Evolutionary conservation across 2,797 vertebrate species (phyloP), one percentile per base, ranked within the genome.

Genomic region (Cuculus canorus): DNA sequence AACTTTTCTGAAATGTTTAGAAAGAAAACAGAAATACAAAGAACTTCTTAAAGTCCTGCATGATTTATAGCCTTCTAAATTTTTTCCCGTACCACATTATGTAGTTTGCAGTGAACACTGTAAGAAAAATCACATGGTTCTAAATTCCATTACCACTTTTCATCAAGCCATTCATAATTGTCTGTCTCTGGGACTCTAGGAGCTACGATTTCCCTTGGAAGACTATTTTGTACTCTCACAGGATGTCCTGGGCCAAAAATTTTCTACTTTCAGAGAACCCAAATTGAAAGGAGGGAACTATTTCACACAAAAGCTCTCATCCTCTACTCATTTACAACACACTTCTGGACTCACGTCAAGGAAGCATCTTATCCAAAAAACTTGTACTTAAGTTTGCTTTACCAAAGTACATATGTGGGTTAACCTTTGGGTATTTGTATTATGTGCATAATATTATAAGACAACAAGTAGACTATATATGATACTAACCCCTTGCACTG

Each of bases 51-150:
- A 96, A 91, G 48, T 76, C 63, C 65, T 88, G 76, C 81, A 84
- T 94, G 95, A 96, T 94, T 92, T 94, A 96, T 88, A 88, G 82
- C 88, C 76, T 89, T 91, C 82, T 86, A 76, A 69, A 68, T 91
- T 92, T 87, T 83, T 64, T 66, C 27, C 1, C 90, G 85, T 82
- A 76, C 85, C 11, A 0, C 47, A 77, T 91, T 92, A 90, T 73
- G 70, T 69, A 79, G 77, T 92, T 88, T 84, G 59, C 39, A 90
- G 66, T 0, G 0, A 91, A 53, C 59, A 53, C n/a, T 68, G 43
- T 83, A 93, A 96, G 86, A 95, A 96, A 96, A 94, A 95, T 94
- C 73, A 72, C 87, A 92, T 79, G 89, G 82, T 90, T 91, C 80
- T 81, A 93, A 92, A 96, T 94, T 90, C 85, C 43, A 92, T 93